phyloP scores from a whole-genome alignment of 2,113 vertebrate genomes.

The Genyomyrus donnyi region DNA sequence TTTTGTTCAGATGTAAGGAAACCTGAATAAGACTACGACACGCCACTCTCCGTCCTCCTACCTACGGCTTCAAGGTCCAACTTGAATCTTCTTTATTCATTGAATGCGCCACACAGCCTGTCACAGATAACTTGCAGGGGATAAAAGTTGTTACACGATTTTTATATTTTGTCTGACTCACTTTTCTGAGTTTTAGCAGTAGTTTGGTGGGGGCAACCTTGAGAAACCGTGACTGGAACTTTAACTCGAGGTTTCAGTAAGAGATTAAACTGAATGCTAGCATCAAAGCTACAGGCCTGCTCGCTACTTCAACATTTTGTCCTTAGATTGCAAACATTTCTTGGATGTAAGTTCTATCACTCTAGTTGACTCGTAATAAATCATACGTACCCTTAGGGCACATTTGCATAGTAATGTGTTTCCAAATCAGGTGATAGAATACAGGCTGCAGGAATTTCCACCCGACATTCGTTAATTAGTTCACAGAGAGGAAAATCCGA shows the following conservation, averaged over 20 bases:
- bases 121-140: background rate
- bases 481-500: constrained; percentile 28
- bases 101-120: background rate
- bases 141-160: background rate
- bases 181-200: background rate
- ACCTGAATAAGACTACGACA: background rate
- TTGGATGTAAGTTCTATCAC: constrained; percentile 7
- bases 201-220: background rate
- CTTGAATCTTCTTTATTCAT: background rate
- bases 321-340: background rate
- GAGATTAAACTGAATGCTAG: background rate
- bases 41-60: background rate
- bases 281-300: background rate
- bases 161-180: background rate
- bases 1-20: background rate
- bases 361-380: constrained; percentile 37
- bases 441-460: constrained; percentile 41
- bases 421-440: constrained; percentile 27
- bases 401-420: constrained; percentile 43
- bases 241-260: background rate
- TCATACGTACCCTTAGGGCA: constrained; percentile 28
- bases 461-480: constrained; percentile 46
- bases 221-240: background rate
- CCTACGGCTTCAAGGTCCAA: background rate
- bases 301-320: background rate